Evolutionary conservation across 1,140 invertebrate species (phyloP).

Genomic region (Bradynema listronoti): DNA sequence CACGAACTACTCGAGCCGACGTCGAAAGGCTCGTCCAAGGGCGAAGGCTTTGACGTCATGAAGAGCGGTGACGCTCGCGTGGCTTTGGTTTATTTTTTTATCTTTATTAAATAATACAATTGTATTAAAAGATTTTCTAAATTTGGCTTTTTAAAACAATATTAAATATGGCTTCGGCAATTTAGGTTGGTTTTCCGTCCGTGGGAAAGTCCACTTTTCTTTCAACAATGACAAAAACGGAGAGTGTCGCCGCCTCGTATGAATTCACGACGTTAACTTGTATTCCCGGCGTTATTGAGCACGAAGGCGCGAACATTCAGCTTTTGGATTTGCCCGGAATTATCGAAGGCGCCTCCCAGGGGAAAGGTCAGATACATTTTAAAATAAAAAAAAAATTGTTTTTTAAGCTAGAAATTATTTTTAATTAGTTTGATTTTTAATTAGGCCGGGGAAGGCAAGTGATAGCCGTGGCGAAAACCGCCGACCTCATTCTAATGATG

Average conservation of each 20-base stretch:
- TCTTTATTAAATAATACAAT: constrained; percentile 2
- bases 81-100: constrained; percentile 78
- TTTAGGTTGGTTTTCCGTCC: constrained; percentile 66
- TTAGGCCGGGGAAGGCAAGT: constrained; percentile 75
- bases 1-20: constrained; percentile 86
- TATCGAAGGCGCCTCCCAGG: constrained; percentile 98
- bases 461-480: constrained; percentile 95
- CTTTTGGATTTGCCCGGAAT: constrained; percentile 97
- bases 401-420: not conserved
- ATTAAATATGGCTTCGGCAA: no score
- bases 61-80: constrained; percentile 98
- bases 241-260: constrained; percentile 87
- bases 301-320: constrained; percentile 83
- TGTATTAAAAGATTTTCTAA: not conserved
- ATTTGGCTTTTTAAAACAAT: no score
- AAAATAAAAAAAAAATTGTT: constrained; percentile 66
- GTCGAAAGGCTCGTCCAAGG: constrained; percentile 82
- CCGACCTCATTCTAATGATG: constrained; percentile 94
- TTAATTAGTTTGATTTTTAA: not conserved
- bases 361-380: constrained; percentile 83
- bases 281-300: constrained; percentile 74
- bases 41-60: constrained; percentile 98
- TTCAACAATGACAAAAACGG: constrained; percentile 71
- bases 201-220: constrained; percentile 70
- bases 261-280: constrained; percentile 99